Conservation (phyloP, 2,797 vertebrate genomes). For the Galago senegalensis region DNA sequence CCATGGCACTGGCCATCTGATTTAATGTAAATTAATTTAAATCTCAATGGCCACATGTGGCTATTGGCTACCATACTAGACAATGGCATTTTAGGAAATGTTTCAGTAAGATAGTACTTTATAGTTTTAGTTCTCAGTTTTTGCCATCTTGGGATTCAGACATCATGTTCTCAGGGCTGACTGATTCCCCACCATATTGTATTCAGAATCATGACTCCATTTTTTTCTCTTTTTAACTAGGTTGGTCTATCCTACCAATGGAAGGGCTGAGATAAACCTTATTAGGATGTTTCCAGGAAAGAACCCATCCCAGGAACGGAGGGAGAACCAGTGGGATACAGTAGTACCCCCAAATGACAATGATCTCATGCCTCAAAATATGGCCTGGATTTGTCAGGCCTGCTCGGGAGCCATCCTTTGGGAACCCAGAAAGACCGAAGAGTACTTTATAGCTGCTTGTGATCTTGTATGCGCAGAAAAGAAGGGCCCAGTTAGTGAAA, state of each 20-base stretch:
- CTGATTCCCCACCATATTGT: not conserved
- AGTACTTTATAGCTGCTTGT: not conserved
- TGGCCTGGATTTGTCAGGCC: not conserved
- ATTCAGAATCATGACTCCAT: not conserved
- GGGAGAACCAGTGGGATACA: not conserved
- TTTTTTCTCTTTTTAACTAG: not conserved
- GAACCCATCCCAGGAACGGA: not conserved
- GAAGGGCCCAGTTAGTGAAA: not conserved
- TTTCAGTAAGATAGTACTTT: constrained; percentile 24
- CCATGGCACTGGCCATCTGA: not conserved
- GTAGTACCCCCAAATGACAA: not conserved
- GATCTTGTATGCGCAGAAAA: not conserved
- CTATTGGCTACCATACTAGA: not conserved
- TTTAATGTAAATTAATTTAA: constrained; percentile 53
- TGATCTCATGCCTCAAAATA: not conserved
- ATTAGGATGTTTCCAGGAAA: not conserved
- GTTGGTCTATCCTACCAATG: not conserved
- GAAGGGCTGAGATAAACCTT: constrained; percentile 9
- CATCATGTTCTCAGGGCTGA: not conserved
- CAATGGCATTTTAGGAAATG: not conserved
- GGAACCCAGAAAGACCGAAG: not conserved
- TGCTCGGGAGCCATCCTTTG: not conserved
- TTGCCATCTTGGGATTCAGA: not conserved
- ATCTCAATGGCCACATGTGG: not conserved
- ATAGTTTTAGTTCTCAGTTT: constrained; percentile 15